Conservation (phyloP, 2,797 vertebrate species). For the Enteromius anoplus region DNA sequence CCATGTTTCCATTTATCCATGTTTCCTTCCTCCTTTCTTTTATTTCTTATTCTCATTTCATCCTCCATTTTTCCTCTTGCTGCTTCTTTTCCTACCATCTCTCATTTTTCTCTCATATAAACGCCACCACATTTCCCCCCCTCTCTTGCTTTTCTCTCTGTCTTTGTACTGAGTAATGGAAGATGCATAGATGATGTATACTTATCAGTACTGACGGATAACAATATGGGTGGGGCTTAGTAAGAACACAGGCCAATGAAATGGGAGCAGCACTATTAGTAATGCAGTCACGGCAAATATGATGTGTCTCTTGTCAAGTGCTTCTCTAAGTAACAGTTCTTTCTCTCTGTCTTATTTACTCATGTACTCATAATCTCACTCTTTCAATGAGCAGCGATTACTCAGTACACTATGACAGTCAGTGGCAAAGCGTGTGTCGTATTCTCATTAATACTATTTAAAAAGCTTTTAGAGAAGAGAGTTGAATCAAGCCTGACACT, state of each 20-base stretch:
- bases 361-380: neutral
- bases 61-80: neutral
- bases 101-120: neutral
- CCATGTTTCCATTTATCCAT: neutral
- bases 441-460: slow-evolving; percentile 47
- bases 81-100: neutral
- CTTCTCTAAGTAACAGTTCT: slow-evolving; percentile 9
- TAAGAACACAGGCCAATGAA: neutral
- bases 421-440: neutral
- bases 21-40: neutral
- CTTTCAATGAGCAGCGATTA: slow-evolving; percentile 3
- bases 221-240: neutral
- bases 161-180: slow-evolving; percentile 6
- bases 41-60: neutral
- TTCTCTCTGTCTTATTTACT: slow-evolving; percentile 34
- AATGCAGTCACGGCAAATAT: neutral
- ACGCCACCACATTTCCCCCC: neutral
- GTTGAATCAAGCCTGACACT: slow-evolving; percentile 44
- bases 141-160: neutral
- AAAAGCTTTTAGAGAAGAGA: slow-evolving; percentile 45
- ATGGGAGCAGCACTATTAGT: neutral
- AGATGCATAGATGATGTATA: neutral
- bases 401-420: neutral
- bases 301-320: slow-evolving; percentile 3
- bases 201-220: neutral